Base-by-base conservation (phyloP, 2,888 invertebrate species). In the Hirtodrosophila duncani region DNA sequence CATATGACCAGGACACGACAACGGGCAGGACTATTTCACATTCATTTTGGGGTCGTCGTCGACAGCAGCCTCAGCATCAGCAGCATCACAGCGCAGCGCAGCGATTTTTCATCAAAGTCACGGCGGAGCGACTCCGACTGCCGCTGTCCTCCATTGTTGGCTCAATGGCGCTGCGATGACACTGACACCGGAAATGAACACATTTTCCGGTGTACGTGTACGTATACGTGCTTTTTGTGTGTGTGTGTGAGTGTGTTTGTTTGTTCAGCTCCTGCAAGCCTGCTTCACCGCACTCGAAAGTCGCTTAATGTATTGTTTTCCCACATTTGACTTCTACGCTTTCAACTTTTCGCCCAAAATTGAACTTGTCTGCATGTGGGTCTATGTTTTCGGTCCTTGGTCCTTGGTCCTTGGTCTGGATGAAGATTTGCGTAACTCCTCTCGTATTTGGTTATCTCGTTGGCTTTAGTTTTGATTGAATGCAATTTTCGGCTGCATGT, bases 161-260 rank as follows among this genome's bases (percentile, higher is more conserved):
- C 44, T 63, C 63, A 46, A 53, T 57, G 59, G 44, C 39, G 51
- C 57, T 24, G 33, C 33, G 64, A 51, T 72, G 80, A 71, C 80
- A 82, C 64, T 79, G 82, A 81, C 82, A 81, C 80, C 82, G 82
- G 82, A 82, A 82, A 82, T 82, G 81, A 81, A 80, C 74, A 80
- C 79, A 77, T 81, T 77, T 82, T 77, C 82, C 82, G 80, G 72
- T 62, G 69, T 51, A 67, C 67, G 57, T 67, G 59, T 46, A 49
- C 21, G n/a, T 30, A 14, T 9, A 8, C n/a, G 20, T 29, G n/a
- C n/a, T 7, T 10, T 17, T 6, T 13, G 20, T 45, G 30, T 21
- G 42, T 23, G 17, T 27, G 20, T 36, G 34, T 16, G 20, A 11
- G 17, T 27, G 29, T 17, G 23, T 34, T 20, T 53, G 42, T 50